Base-by-base conservation (phyloP, 2,888 invertebrate genomes). In the Resseliella maxima region DNA sequence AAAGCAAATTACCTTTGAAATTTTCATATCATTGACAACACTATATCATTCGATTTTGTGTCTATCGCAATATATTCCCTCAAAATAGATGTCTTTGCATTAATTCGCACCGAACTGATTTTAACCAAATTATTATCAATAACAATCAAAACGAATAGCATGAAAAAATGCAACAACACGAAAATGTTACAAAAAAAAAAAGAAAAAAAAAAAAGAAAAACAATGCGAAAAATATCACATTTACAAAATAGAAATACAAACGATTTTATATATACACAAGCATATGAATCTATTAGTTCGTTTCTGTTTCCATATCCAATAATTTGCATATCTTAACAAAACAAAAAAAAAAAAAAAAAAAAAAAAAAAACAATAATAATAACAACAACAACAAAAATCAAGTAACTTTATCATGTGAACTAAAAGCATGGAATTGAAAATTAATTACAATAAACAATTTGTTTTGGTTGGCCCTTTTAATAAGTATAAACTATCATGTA, bases 21-120 rank as follows among this genome's bases (percentile, higher is more conserved):
- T 31, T 72, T 12, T 35, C 72, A 72, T 72, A 72, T 72, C 72
- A 72, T 72, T 72, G 15, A 72, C 35, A 72, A 72, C 41, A 59
- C 24, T 59, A 59, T 18, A 72, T 18, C 15, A 35, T 72, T 31
- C 72, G 50, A n/a, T 50, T 50, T 21, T 21, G 35, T 72, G 72
- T 72, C 72, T 72, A 72, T 72, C 72, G 31, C 72, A 72, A 72
- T 72, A 72, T 72, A 35, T 35, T 31, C 31, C 1, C 24, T 2
- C 21, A n/a, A 59, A 27, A 27, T 59, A 59, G 21, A 59, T 72
- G 18, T 72, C 72, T 35, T 72, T 59, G 59, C 50, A 50, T 50
- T 18, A 50, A 59, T 59, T 59, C 24, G 24, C 59, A 59, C 24
- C 59, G 59, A 59, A 59, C 59, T 59, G 59, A 59, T 59, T 59